Evolutionary conservation across 2,797 vertebrate genomes (phyloP), one percentile per base, ranked within the genome.

Genomic region (Sciurus vulgaris): DNA sequence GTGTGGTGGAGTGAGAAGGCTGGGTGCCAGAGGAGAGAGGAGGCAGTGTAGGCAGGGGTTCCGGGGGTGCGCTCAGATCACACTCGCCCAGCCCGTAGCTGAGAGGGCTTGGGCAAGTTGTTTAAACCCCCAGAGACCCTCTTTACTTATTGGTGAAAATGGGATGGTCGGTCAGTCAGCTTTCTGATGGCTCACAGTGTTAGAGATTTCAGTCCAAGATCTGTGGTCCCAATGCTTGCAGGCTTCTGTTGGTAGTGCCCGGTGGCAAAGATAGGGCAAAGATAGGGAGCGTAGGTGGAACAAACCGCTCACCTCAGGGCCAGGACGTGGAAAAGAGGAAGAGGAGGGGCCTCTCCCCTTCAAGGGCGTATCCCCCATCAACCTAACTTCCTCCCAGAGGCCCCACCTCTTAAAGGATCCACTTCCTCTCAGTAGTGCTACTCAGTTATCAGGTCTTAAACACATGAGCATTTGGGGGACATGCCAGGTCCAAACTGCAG

Each of bases 61-160:
- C 35, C 11, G 44, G 13, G 26, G 18, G n/a, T 18, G 0, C 1
- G 2, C 28, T 74, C 61, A 35, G 10, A 5, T 65, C 67, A 56
- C 8, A 0, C 33, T 24, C 30, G 41, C 0, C 59, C 5, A 0
- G 44, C 17, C 44, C 24, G 0, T 3, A 1, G 28, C 3, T 0
- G 4, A 70, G 38, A 63, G 78, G 54, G 7, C 63, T 74, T 79
- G 17, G 59, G 74, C 59, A 54, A 10, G 67, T 13, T 11, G 44
- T 35, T 54, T 17, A 41, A 51, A 26, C 3, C 2, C 49, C 74
- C 67, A 17, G 6, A 70, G 51, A 3, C 0, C 70, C 28, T 9
- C 9, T 89, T 63, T 86, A 17, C 44, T 84, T 47, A 7, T 9
- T 7, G 41, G 9, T 18, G 41, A 35, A 84, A 26, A 6, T 41